Evolutionary conservation across 2,797 vertebrate species (phyloP), one percentile per base, ranked within the genome.

Genomic region (Gymnoscopelus microlampas): DNA sequence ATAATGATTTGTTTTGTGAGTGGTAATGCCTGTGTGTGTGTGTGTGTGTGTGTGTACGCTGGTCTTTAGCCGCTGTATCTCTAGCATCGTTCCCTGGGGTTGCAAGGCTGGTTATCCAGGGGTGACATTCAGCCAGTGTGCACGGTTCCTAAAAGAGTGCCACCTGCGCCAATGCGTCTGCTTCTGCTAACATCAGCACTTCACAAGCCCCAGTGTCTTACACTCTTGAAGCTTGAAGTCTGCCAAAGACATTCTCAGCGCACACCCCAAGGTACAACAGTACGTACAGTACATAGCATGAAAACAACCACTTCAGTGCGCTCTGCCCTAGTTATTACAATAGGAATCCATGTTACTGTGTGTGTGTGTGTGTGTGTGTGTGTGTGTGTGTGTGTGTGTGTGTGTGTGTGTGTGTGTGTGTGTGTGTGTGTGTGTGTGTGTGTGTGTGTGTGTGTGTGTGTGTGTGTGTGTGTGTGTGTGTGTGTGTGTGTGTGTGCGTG

Each of bases 51-150:
- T 3, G 5, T 2, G 8, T 10, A 7, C 2, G 39, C 39, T 44
- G 2, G 9, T 44, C 39, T 44, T 44, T 65, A 54, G 71, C 39
- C 69, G 71, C 64, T 71, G 55, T 70, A 53, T 74, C 71, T 63
- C 57, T 66, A 35, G 66, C 70, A 15, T 53, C 49, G 32, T 39
- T 64, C 14, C 63, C 56, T 15, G 60, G 57, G 67, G 23, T 53
- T 23, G 35, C 55, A 5, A 47, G 15, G 53, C 58, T 15, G 62
- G 44, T 62, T 71, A 63, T 65, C 68, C 67, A 78, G 50, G 73
- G 70, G 54, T 74, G 64, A 82, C 73, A 78, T 73, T 73, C 60
- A 78, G 51, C 23, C 39, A 44, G 39, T 29, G 44, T 13, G 26
- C 5, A 47, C 11, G 47, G 10, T 19, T 14, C 8, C 49, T 24